phyloP scores from a whole-genome alignment of 2,888 invertebrate genomes.

The Ochlodes sylvanus region DNA sequence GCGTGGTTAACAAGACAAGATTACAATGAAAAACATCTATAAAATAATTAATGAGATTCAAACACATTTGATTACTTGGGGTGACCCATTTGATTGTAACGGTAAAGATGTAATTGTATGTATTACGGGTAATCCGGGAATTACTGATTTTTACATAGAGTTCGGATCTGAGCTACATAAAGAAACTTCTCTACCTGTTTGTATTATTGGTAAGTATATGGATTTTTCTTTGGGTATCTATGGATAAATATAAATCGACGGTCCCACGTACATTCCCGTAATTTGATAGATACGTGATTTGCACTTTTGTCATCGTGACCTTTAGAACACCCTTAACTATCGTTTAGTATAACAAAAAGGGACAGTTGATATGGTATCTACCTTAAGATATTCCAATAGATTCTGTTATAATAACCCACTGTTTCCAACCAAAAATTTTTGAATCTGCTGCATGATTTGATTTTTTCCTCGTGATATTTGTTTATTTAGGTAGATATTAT shows the following conservation, averaged over 20 bases:
- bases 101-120: conserved; percentile 88
- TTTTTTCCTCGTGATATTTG: no score
- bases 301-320: no score
- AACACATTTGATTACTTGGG: conserved; percentile 90
- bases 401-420: no score
- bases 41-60: conserved; percentile 86
- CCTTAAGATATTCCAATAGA: no score
- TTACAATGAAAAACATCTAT: conserved; percentile 54
- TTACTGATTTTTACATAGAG: conserved; percentile 91
- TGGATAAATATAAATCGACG: no score
- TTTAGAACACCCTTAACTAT: no score
- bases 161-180: conserved; percentile 89
- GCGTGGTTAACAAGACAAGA: background rate
- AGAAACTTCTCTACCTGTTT: conserved; percentile 88
- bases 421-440: background rate
- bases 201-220: conserved; percentile 89
- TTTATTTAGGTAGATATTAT: background rate
- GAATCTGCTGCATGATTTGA: no score
- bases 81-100: conserved; percentile 85
- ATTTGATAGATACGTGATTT: no score
- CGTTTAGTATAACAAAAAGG: no score
- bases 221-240: no score
- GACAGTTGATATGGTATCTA: no score
- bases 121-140: conserved; percentile 95
- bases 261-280: no score